phyloP scores from a whole-genome alignment of 2,888 invertebrate genomes.

The Metacarcinus magister region DNA sequence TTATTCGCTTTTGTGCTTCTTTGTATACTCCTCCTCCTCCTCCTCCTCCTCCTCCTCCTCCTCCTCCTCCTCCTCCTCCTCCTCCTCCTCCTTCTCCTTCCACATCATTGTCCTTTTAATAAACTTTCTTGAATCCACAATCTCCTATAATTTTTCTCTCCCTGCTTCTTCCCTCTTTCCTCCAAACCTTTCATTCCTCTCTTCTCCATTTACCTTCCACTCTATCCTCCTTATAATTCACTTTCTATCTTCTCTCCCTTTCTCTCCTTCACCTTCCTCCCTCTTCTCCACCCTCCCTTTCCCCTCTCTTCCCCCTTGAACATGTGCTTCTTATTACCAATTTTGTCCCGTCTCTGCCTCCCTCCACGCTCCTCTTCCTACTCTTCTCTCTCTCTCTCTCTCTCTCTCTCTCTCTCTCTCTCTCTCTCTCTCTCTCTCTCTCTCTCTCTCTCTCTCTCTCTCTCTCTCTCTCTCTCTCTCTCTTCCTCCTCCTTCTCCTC shows the following conservation, averaged over 20 bases:
- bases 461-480: background rate
- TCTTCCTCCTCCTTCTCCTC: background rate
- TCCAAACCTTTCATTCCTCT: too few species aligned
- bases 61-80: too few species aligned
- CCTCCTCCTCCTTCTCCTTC: too few species aligned
- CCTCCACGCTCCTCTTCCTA: background rate
- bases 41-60: too few species aligned
- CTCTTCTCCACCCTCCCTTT: background rate
- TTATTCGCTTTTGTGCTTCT: too few species aligned
- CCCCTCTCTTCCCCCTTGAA: background rate
- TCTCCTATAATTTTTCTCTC: too few species aligned
- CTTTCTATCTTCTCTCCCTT: background rate
- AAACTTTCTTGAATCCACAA: too few species aligned
- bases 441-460: background rate
- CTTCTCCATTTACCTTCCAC: too few species aligned
- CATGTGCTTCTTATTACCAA: background rate
- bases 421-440: background rate
- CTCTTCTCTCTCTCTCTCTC: background rate
- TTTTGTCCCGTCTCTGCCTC: background rate
- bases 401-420: background rate
- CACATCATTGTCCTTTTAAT: too few species aligned
- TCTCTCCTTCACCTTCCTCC: background rate
- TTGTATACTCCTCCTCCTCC: too few species aligned
- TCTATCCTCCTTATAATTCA: background rate
- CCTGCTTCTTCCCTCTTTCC: too few species aligned